Evolutionary conservation across 2,888 invertebrate genomes (phyloP), one percentile per base, ranked within the genome.

Genomic region (Heliconius aoede): DNA sequence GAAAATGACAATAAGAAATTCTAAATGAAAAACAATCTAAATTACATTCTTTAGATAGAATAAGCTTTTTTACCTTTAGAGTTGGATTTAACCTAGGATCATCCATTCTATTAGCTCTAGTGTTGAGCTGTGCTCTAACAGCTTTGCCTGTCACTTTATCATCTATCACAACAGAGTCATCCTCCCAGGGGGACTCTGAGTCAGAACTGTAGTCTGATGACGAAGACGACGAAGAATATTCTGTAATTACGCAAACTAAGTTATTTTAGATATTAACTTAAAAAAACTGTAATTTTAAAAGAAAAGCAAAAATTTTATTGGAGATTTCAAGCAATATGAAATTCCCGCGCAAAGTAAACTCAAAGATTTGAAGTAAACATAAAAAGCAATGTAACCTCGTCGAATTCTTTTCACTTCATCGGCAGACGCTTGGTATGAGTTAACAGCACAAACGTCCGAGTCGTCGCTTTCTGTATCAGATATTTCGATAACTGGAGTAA

Each of bases 401-500:
- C 95, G 91, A 78, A 95, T 93, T 82, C 93, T 88, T 82, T 95
- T 95, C 78, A 94, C 94, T 84, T 95, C 95, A 79, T 94, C 94
- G 1, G 94, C 92, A 28, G 94, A 85, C 46, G 95, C 95, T 83
- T 94, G 94, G 85, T 95, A 95, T 1, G 94, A 91, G 76, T 90
- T 92, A 18, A 95, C 94, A 8, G 94, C 94, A 78, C 94, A 95
- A n/a, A 95, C 88, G 74, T 94, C 94, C n/a, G 94, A 94, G 78
- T 94, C 94, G 72, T 94, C 94, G 76, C 91, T 94, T 21, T 94
- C 94, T 1, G 94, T 92, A 80, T 94, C 94, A 18, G 94, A 93
- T 72, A 94, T 94, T 83, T 93, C 93, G 72, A 94, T 94, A 24
- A 94, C 93, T 21, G 92, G 76, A 78, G 81, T 85, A 61, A 88